Conservation (phyloP, 2,888 invertebrate genomes). For the Acanthoscelides obtectus region DNA sequence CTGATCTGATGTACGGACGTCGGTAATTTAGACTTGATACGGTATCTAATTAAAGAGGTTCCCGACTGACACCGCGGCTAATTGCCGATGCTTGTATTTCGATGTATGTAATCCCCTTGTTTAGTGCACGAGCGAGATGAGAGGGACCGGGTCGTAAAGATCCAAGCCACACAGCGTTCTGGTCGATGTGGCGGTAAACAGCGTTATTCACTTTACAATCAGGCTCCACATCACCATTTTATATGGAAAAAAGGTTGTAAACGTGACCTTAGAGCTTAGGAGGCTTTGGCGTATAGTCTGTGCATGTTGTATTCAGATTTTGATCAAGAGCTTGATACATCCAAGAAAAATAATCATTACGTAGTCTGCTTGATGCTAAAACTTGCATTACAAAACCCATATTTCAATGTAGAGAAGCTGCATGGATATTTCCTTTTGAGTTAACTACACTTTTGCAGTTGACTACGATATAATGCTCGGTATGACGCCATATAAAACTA, state of each 20-base stretch:
- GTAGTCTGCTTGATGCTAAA: no score
- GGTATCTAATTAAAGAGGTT: conserved; percentile 33
- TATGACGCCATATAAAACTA: no score
- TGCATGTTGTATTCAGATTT: not conserved
- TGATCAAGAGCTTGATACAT: not conserved
- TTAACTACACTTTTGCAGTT: no score
- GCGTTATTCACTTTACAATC: not conserved
- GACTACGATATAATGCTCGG: no score
- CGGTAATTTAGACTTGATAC: conserved; percentile 33
- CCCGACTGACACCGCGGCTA: conserved; percentile 31
- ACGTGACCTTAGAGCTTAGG: not conserved
- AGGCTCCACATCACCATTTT: not conserved
- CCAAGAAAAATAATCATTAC: no score
- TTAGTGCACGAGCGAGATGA: conserved; percentile 17
- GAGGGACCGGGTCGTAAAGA: not conserved
- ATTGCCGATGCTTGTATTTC: conserved; percentile 35
- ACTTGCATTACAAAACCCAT: no score
- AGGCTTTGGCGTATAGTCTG: not conserved
- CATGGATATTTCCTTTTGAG: no score
- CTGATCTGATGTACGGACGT: conserved; percentile 27
- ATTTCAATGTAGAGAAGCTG: no score
- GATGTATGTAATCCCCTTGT: conserved; percentile 32
- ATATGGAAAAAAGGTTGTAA: not conserved
- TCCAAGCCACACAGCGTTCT: not conserved
- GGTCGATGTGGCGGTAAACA: not conserved